Base-by-base conservation (phyloP, 2,888 invertebrate genomes). In the Chirona hameri region DNA sequence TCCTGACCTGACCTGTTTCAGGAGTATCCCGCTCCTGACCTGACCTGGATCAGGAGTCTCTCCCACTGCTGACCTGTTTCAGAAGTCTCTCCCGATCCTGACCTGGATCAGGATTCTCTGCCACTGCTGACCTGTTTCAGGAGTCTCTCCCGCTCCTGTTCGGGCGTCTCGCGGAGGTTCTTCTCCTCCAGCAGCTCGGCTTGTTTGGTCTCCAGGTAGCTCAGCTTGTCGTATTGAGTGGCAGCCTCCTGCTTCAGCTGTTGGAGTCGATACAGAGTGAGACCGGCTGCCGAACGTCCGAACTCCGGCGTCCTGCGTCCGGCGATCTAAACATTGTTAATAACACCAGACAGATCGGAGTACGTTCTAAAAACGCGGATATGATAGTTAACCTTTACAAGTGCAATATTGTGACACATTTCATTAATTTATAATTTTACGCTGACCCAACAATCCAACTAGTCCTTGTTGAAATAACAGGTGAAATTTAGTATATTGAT, bases 121-220 rank as follows among this genome's bases (percentile, higher is more conserved):
- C 24, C 24, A 29, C 27, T 69, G 0, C 46, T 83, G 79, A 86
- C 86, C 88, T 93, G 93, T 80, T 91, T 90, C 69, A 95, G 88
- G 21, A 96, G 88, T 84, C 92, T 91, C 86, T 94, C 93, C 84
- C 93, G 89, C 87, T 95, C 94, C 86, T 94, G 93, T 84, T 94
- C 93, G 0, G 94, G 94, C 79, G 93, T 92, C 60, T 93, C 89
- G 81, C 91, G 91, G 83, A 91, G 91, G 83, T 90, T 91, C 86
- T 93, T 91, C 87, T 95, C 95, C 85, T 92, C 91, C 84, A 91
- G 89, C 83, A 95, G 88, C 82, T 90, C 91, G 83, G 93, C 91
- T 60, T 92, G 89, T 87, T 92, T 92, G 60, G 84, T 88, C 85
- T 91, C 91, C 52, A 91, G 87, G 85, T 92, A 92, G 85, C 90